Conservation (phyloP, 2,113 vertebrate species). For the Axis porcinus region DNA sequence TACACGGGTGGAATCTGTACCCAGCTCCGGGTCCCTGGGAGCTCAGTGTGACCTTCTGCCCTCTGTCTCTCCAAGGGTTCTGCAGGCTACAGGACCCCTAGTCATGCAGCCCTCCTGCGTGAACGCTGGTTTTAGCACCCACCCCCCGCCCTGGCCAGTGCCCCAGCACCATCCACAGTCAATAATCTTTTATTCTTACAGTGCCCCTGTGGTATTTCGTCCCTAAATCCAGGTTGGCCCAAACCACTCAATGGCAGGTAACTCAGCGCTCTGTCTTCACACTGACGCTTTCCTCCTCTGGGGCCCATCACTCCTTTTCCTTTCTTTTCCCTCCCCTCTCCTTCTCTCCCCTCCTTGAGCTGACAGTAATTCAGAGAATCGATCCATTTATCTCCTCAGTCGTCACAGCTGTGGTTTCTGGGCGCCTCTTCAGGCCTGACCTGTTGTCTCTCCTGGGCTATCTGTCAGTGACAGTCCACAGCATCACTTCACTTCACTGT, state of each 20-base stretch:
- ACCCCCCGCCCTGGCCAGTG: background rate
- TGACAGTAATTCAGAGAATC: background rate
- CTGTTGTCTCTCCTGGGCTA: background rate
- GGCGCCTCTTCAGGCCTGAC: background rate
- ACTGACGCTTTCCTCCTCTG: background rate
- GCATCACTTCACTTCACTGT: background rate
- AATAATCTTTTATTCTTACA: background rate
- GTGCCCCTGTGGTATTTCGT: background rate
- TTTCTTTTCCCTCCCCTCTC: background rate
- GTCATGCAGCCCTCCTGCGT: background rate
- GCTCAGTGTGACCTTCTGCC: too few relatives aligned
- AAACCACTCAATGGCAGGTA: background rate
- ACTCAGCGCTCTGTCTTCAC: too few relatives aligned
- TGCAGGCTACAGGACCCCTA: background rate
- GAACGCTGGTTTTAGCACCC: background rate
- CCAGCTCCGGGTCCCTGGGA: background rate
- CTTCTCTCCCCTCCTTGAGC: background rate
- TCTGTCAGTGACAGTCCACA: background rate
- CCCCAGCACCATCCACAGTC: background rate
- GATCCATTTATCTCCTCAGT: background rate
- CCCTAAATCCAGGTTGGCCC: background rate
- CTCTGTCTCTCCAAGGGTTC: background rate
- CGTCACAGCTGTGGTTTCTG: background rate
- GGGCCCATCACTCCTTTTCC: background rate
- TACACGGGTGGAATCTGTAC: accelerated